Percentiles rank a stretch among this genome's conserved stretches.
Evolutionary conservation across 2,113 vertebrate species (phyloP).

Genomic region (Nibea albiflora): DNA sequence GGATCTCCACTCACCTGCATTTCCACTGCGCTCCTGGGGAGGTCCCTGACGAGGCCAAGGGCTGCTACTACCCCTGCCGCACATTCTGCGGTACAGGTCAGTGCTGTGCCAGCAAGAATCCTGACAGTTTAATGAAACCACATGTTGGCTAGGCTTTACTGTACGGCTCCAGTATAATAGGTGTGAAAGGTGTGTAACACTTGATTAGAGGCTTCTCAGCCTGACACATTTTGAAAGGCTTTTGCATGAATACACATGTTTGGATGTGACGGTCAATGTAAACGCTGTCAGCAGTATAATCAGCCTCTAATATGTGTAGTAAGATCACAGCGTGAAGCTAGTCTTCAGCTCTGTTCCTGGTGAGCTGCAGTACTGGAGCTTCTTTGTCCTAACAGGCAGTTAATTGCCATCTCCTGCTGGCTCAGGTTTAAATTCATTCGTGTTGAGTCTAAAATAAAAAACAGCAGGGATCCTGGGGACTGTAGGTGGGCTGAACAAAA

Average conservation of each 20-base stretch:
- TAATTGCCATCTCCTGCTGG: neutral
- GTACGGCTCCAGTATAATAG: neutral
- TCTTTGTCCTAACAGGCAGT: neutral
- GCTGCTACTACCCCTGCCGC: slow-evolving; percentile 92
- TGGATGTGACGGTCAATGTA: neutral
- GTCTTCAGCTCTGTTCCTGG: neutral
- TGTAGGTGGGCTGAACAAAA: neutral
- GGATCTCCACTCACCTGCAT: slow-evolving; percentile 97
- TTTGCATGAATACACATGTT: neutral
- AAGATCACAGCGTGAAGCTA: neutral
- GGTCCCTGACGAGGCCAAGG: slow-evolving; percentile 91
- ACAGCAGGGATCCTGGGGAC: slow-evolving; percentile 8
- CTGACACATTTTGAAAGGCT: neutral
- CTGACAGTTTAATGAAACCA: neutral
- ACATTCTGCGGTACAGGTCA: slow-evolving; percentile 94
- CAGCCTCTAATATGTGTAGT: neutral
- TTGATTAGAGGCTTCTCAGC: neutral
- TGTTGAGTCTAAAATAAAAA: slow-evolving; percentile 5
- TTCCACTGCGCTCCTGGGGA: slow-evolving; percentile 93
- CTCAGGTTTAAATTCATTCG: slow-evolving; percentile 14
- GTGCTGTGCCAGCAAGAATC: neutral
- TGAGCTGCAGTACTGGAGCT: neutral
- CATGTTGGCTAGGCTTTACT: neutral
- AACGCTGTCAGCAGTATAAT: slow-evolving; percentile 9
- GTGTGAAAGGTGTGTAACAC: neutral